Percentiles rank a stretch among this genome's conserved stretches.
phyloP scores from a whole-genome alignment of 1,140 invertebrate species.

The Amphibalanus amphitrite region DNA sequence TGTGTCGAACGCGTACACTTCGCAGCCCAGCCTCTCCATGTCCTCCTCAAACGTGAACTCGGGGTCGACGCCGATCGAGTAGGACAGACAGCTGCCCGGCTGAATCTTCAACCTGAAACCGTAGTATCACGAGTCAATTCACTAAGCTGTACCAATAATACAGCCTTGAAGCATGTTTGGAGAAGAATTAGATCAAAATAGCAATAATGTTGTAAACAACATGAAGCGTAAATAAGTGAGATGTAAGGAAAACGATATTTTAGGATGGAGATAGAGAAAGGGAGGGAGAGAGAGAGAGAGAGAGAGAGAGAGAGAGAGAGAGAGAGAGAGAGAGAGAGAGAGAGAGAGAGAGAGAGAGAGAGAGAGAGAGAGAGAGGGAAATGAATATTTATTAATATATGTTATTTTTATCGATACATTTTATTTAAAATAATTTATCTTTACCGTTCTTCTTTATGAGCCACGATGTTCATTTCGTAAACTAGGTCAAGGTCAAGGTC shows the following conservation, averaged over 20 bases:
- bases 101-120: neutral
- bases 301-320: no score
- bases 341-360: neutral
- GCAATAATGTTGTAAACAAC: neutral
- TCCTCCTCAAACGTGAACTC: neutral
- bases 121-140: neutral
- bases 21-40: conserved; percentile 1
- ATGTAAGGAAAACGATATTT: neutral
- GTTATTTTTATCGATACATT: no score
- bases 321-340: neutral
- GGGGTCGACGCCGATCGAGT: neutral
- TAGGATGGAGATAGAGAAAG: neutral
- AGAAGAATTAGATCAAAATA: neutral
- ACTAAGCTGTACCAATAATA: neutral
- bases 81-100: neutral
- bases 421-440: no score
- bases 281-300: no score
- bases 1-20: conserved; percentile 1
- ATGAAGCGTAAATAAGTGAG: neutral
- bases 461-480: no score
- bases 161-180: neutral
- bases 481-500: no score
- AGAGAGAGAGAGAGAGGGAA: neutral
- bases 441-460: no score
- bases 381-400: no score